phyloP scores from a whole-genome alignment of 2,797 vertebrate species.

The Limosa lapponica region DNA sequence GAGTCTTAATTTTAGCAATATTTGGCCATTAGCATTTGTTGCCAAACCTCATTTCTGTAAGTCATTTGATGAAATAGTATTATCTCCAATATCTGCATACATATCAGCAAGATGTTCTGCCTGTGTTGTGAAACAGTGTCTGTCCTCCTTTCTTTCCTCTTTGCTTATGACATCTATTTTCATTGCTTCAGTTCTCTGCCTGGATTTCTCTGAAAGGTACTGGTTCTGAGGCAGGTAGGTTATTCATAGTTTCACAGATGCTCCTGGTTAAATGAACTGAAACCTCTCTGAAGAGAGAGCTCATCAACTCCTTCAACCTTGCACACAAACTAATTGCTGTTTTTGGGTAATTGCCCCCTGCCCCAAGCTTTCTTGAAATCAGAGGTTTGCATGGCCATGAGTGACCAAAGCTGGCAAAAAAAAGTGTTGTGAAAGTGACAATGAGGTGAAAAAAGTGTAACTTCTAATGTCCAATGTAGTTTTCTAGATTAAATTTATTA shows the following conservation, averaged over 20 bases:
- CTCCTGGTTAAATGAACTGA: constrained; percentile 62
- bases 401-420: constrained; percentile 17
- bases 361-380: constrained; percentile 11
- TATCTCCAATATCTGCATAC: neutral
- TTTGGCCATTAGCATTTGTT: neutral
- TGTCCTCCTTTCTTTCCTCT: neutral
- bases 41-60: neutral
- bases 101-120: neutral
- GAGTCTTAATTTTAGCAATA: neutral
- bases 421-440: neutral
- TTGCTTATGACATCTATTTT: constrained; percentile 13
- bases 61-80: neutral
- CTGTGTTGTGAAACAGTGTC: neutral
- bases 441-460: neutral
- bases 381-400: neutral
- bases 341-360: constrained; percentile 33
- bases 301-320: constrained; percentile 26
- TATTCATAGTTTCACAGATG: constrained; percentile 42
- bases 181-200: constrained; percentile 36
- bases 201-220: constrained; percentile 33
- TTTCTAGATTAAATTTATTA: neutral
- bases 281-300: constrained; percentile 45
- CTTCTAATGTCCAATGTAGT: neutral
- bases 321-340: constrained; percentile 20
- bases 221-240: constrained; percentile 24